Conservation (phyloP, 1,140 invertebrate genomes). For the Caenorhabditis remanei region DNA sequence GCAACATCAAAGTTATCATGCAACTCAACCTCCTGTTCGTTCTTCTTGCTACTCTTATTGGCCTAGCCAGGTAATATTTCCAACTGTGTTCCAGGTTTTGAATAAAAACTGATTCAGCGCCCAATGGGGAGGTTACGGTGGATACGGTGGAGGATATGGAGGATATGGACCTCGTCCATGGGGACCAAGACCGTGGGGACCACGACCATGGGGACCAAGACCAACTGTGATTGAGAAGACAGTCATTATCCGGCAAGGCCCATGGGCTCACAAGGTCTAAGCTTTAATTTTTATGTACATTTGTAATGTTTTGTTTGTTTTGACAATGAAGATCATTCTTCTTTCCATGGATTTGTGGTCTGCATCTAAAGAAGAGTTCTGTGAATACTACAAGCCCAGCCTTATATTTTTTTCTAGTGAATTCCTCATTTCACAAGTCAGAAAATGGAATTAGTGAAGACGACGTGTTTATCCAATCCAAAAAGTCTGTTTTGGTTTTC, state of each 20-base stretch:
- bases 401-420: too few species aligned
- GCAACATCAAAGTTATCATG: background rate
- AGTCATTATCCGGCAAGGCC: constrained; percentile 16
- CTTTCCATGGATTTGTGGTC: background rate
- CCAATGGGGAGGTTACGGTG: constrained; percentile 1
- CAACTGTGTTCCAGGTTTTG: background rate
- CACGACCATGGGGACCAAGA: constrained; percentile 35
- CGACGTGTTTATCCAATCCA: background rate
- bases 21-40: background rate
- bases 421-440: background rate
- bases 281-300: background rate
- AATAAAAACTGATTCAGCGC: background rate
- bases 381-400: too few species aligned
- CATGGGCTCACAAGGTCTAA: constrained; percentile 28
- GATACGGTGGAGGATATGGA: constrained; percentile 45
- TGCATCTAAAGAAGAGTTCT: too few species aligned
- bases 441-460: background rate
- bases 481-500: constrained; percentile 14
- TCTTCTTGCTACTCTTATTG: background rate
- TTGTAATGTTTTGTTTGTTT: background rate
- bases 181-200: constrained; percentile 46
- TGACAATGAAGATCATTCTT: constrained; percentile 48
- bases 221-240: constrained; percentile 49
- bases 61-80: background rate
- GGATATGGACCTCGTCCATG: constrained; percentile 44